Evolutionary conservation across 2,113 vertebrate genomes (phyloP).

Genomic region (Ptilorrhoa leucosticta): DNA sequence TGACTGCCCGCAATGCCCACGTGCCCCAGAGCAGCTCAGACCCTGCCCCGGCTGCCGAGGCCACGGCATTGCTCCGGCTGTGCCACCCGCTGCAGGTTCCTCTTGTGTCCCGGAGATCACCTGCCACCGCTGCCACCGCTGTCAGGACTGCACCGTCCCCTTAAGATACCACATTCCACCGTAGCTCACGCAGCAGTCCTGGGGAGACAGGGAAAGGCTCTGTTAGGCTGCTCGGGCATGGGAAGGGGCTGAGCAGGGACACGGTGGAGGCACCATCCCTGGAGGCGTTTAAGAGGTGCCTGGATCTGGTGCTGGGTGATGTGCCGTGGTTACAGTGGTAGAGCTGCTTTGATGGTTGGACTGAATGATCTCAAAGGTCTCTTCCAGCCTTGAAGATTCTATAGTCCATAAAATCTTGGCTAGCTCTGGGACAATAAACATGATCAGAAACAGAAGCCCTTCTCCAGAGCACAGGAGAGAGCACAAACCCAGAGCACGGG

Average conservation of each 20-base stretch:
- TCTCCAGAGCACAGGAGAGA: not conserved
- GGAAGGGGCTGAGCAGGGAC: not conserved
- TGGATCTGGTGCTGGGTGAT: not conserved
- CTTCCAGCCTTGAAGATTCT: not conserved
- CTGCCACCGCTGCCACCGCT: not conserved
- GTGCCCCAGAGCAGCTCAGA: not conserved
- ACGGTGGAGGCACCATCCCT: not conserved
- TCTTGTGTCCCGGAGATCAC: not conserved
- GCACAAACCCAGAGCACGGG: not conserved
- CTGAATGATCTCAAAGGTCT: not conserved
- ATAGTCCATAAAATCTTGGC: not conserved
- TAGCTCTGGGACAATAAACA: not conserved
- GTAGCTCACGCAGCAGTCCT: slow-evolving; percentile 94
- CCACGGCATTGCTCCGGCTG: not conserved
- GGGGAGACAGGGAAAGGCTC: not conserved
- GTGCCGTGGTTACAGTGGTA: not conserved
- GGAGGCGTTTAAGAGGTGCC: rapidly evolving
- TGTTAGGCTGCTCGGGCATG: rapidly evolving
- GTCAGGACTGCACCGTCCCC: slow-evolving; percentile 95
- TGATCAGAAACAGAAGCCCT: not conserved
- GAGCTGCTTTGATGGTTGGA: not conserved
- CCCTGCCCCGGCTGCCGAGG: not conserved
- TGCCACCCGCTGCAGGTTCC: not conserved
- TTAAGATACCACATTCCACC: slow-evolving; percentile 98
- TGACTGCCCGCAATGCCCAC: not conserved